Conservation (phyloP, 2,888 invertebrate species). For the Macrophya alboannulata region DNA sequence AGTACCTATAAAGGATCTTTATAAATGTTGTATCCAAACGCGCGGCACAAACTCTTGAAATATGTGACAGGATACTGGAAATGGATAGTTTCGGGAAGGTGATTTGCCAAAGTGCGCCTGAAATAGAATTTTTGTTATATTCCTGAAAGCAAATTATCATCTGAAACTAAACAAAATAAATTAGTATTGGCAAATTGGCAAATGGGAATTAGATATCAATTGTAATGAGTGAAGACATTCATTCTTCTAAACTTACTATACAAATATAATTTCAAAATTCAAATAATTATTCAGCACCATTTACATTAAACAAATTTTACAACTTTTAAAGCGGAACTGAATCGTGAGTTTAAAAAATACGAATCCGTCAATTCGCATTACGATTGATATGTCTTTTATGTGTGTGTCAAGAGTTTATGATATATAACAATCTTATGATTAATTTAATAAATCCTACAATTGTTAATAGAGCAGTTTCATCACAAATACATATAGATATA, state of each 20-base stretch:
- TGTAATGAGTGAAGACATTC: conserved; percentile 12
- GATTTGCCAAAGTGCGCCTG: conserved; percentile 76
- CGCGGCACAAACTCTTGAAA: conserved; percentile 66
- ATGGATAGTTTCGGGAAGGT: background rate
- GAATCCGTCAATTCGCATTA: background rate
- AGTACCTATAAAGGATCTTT: background rate
- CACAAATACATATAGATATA: conserved; percentile 4
- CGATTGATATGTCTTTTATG: conserved; percentile 15
- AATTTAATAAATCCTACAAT: conserved; percentile 1
- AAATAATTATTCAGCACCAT: background rate
- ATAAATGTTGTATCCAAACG: conserved; percentile 59
- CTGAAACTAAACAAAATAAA: conserved; percentile 76
- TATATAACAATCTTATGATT: background rate
- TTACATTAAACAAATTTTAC: background rate
- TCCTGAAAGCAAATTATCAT: conserved; percentile 74
- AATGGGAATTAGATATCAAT: conserved; percentile 58
- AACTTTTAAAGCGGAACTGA: background rate
- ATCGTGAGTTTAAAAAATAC: background rate
- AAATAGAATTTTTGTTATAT: conserved; percentile 75
- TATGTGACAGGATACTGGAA: conserved; percentile 1
- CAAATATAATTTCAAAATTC: background rate
- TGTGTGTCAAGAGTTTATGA: conserved; percentile 46
- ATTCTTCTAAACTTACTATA: conserved; percentile 14
- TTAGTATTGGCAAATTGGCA: conserved; percentile 72
- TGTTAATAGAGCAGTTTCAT: conserved; percentile 45